Evolutionary conservation across 2,797 vertebrate species (phyloP).

Genomic region (Iguana delicatissima): DNA sequence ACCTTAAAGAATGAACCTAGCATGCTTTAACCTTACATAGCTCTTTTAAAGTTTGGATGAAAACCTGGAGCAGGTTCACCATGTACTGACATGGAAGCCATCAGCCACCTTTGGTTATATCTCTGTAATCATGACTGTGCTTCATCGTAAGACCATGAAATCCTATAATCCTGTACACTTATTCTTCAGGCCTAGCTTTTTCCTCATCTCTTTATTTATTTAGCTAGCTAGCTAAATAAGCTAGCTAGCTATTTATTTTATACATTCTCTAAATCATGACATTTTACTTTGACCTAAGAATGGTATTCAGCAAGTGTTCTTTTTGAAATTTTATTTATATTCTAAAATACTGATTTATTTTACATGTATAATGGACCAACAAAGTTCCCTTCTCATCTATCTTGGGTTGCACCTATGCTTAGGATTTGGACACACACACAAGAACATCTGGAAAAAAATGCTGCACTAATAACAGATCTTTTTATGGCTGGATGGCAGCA

Average conservation of each 20-base stretch:
- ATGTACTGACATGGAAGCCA: too few relatives aligned
- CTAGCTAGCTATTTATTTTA: neutral
- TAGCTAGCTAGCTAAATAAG: too few relatives aligned
- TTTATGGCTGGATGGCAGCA: neutral
- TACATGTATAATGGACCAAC: neutral
- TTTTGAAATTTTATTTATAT: neutral
- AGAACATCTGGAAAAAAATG: constrained; percentile 2
- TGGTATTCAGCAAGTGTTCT: neutral
- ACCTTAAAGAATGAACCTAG: too few relatives aligned
- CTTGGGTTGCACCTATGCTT: neutral
- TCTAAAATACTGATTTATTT: too few relatives aligned
- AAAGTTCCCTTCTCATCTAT: neutral
- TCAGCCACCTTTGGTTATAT: neutral
- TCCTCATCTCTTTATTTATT: neutral
- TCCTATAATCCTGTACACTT: neutral
- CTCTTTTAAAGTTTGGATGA: too few relatives aligned
- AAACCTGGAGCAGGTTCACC: too few relatives aligned
- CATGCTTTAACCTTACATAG: too few relatives aligned
- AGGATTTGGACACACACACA: neutral
- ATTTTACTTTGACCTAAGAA: neutral
- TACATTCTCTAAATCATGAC: neutral
- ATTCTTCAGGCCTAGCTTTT: neutral
- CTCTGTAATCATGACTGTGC: neutral
- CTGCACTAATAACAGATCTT: neutral
- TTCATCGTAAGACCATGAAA: neutral